Base-by-base conservation (phyloP, 2,888 invertebrate genomes). In the Cephus runcator region DNA sequence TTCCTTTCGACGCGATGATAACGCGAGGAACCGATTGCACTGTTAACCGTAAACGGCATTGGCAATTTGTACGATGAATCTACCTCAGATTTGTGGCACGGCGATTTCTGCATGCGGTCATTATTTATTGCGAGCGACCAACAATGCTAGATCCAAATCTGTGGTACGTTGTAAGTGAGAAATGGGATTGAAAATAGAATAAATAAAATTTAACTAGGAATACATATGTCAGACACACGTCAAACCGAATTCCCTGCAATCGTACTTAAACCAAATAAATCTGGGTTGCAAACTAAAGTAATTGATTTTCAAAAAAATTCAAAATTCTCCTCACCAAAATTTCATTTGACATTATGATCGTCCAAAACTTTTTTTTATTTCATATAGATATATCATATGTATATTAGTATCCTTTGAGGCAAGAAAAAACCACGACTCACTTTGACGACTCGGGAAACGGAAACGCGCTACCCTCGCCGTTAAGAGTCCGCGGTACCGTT, bases 401-500 rank as follows among this genome's bases (percentile, higher is more conserved):
- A 6, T 6, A 40, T 40, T 6, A 6, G 40, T 6, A 15, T 40
- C 15, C 6, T 15, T 4, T 56, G 56, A 23, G 23, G 23, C 15
- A 23, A 2, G 23, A 56, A 2, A 23, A 56, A 23, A 56, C 9
- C 56, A 23, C 56, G 56, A 56, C 1, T 56, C 23, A 23, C 23
- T 56, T 23, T 23, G 23, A 56, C 23, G 56, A 56, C 56, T 56
- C 56, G 9, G 23, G 9, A 56, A 56, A 56, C 56, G 56, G 23
- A 56, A 56, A 23, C 23, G 56, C 23, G 23, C 56, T 23, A 56
- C 23, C 23, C 23, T 23, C 23, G 9, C 0, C 0, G 56, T 23
- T 56, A 56, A 56, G 56, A 56, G 56, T 56, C 56, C 56, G 56
- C 56, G 56, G 56, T 56, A 77, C 74, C 79, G 78, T 75, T 73